Evolutionary conservation across 2,113 vertebrate genomes (phyloP).

Genomic region (Chaetodon trifascialis): DNA sequence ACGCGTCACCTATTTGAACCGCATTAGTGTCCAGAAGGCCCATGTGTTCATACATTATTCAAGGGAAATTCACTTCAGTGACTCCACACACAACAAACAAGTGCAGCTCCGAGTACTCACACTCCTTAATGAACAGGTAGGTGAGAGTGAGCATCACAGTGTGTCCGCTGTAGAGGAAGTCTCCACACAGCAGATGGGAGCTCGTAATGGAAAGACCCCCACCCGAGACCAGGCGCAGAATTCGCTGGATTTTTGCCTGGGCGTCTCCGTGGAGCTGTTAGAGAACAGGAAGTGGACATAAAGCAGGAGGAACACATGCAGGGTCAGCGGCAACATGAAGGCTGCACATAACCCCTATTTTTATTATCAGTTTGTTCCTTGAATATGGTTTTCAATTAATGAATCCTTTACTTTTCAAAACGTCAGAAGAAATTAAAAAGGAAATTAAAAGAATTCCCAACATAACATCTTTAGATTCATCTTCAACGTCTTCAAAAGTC

Average conservation of each 20-base stretch:
- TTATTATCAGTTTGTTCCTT: not conserved
- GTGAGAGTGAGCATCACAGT: conserved; percentile 95
- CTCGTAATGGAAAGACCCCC: conserved; percentile 95
- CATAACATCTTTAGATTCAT: not conserved
- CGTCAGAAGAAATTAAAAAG: not conserved
- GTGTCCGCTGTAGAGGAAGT: conserved; percentile 98
- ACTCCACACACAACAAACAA: conserved; percentile 29
- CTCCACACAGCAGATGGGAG: conserved; percentile 95
- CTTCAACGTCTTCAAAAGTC: too few species aligned
- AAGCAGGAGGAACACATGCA: not conserved
- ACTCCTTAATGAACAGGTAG: conserved; percentile 98
- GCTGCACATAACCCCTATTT: not conserved
- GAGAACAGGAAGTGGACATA: conserved; percentile 21
- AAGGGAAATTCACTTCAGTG: conserved; percentile 25
- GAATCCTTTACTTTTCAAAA: not conserved
- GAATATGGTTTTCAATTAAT: not conserved
- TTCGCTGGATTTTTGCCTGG: conserved; percentile 92
- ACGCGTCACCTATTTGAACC: not conserved
- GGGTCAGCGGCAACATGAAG: not conserved
- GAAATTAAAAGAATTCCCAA: not conserved
- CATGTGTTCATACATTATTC: conserved; percentile 53
- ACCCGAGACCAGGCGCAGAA: conserved; percentile 93
- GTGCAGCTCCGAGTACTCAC: conserved; percentile 85
- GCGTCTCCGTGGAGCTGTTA: conserved; percentile 93
- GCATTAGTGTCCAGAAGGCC: not conserved